Base-by-base conservation (phyloP, 2,797 vertebrate species). In the Xerus rutilus region DNA sequence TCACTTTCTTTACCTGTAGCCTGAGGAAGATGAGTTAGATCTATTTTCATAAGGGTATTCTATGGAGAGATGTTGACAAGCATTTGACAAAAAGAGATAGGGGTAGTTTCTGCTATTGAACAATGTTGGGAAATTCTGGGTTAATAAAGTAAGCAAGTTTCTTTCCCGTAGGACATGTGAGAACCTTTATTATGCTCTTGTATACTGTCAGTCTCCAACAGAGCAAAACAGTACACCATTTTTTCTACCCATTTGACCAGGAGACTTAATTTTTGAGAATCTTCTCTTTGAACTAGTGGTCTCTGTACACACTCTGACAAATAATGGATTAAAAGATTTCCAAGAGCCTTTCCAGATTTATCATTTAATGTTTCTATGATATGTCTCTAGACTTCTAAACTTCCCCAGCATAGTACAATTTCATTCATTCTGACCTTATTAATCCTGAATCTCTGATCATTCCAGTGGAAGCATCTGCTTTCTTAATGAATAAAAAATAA, bases 361-460 rank as follows among this genome's bases (percentile, higher is more conserved):
- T 39, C 64, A 49, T 64, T 91, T 77, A 77, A 23, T 74, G 28
- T 86, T 81, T 77, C 49, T 52, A 1, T 64, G 35, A 45, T 49
- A 52, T 65, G 25, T 49, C 79, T 82, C 7, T 83, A 74, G 30
- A 73, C 39, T 45, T 86, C 43, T 9, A 79, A 93, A 54, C 2
- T 79, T 93, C 28, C 43, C 52, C 12, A 89, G 20, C 45, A 30
- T 45, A 52, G 65, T 84, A 83, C 35, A 85, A 43, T 96, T 93
- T 92, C 69, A 81, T 88, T 96, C 70, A 64, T 78, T 92, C 76
- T 88, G 59, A 92, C 21, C 49, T 54, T 73, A 78, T 45, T 85
- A 84, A 92, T 96, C 92, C 59, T 70, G 67, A 91, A 72, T 94
- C 70, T 83, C 84, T 86, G 45, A 64, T 82, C 70, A 95, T 95